Conservation (phyloP, 2,888 invertebrate genomes). For the Dichetophora obliterata region DNA sequence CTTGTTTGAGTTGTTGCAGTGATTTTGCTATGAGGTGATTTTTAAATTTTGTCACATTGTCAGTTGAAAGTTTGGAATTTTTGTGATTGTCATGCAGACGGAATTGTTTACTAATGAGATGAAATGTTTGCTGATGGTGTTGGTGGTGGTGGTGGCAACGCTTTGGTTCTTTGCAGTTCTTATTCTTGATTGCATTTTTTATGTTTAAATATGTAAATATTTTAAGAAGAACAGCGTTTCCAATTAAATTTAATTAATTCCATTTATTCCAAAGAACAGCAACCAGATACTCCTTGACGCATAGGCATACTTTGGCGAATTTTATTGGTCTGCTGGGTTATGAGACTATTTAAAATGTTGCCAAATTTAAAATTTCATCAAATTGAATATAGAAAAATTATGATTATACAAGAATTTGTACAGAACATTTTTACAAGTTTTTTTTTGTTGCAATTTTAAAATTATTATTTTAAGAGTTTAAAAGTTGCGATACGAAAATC, state of each 20-base stretch:
- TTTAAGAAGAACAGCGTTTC: slow-evolving; percentile 4
- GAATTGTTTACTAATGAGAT: slow-evolving; percentile 36
- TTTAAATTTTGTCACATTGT: slow-evolving; percentile 69
- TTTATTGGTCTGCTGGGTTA: no score
- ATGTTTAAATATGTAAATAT: slow-evolving; percentile 1
- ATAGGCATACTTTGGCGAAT: no score
- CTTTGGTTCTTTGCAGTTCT: neutral
- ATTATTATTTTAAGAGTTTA: no score
- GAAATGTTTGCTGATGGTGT: neutral
- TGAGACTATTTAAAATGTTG: no score
- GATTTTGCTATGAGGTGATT: slow-evolving; percentile 59
- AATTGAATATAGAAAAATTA: no score
- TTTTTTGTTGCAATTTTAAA: no score
- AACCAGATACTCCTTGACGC: no score
- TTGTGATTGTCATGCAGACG: slow-evolving; percentile 44
- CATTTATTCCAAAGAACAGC: neutral
- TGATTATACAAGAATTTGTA: no score
- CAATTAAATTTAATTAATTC: slow-evolving; percentile 28
- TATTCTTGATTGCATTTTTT: neutral
- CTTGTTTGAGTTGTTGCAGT: slow-evolving; percentile 47
- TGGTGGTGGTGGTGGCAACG: neutral
- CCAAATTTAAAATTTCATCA: no score
- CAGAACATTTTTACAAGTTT: no score
- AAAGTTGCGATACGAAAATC: no score
- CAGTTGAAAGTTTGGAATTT: slow-evolving; percentile 67